Base-by-base conservation (phyloP, 2,888 invertebrate species). In the Ophioninae sp. region DNA sequence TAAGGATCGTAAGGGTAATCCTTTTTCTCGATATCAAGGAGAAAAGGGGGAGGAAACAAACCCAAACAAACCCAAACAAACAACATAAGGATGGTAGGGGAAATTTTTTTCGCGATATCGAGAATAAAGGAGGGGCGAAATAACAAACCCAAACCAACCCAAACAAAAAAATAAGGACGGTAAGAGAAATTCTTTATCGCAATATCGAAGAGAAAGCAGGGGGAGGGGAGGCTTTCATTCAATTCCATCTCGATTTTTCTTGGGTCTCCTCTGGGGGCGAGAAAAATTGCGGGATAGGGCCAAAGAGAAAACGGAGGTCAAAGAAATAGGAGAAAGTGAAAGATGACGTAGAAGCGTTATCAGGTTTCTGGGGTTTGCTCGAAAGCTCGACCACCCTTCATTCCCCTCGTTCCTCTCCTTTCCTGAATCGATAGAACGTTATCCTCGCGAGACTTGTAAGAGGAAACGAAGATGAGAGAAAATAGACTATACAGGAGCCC, bases 161-260 rank as follows among this genome's bases (percentile, higher is more conserved):
- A n/a, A n/a, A n/a, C n/a, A n/a, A n/a, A n/a, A n/a, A n/a, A n/a
- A n/a, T n/a, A n/a, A n/a, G n/a, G n/a, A n/a, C n/a, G n/a, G n/a
- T n/a, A n/a, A n/a, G n/a, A n/a, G n/a, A n/a, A n/a, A n/a, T n/a
- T n/a, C n/a, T n/a, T n/a, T n/a, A n/a, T n/a, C n/a, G 37, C 20
- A 44, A 37, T 44, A 58, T 23, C 30, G 22, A 59, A 61, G 22
- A 58, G 71, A 64, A 81, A 63, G 75, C 69, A 3, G 9, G 6
- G 41, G 6, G 6, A 7, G 6, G 6, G 13, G 13, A 51, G 17
- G 17, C 51, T 17, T 51, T 10, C 17, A 81, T 81, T 76, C 67
- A 71, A 81, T 77, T 81, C 61, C 20, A 51, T 44, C 59, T 72
- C 72, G 72, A 81, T 77, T 67, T 81, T 74, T 64, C 67, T 59